These are phyloP conservation scores for Mormoops blainvillei DNA, from an alignment of 2,113 vertebrate genomes.

Conservation along the genomic window DNA sequence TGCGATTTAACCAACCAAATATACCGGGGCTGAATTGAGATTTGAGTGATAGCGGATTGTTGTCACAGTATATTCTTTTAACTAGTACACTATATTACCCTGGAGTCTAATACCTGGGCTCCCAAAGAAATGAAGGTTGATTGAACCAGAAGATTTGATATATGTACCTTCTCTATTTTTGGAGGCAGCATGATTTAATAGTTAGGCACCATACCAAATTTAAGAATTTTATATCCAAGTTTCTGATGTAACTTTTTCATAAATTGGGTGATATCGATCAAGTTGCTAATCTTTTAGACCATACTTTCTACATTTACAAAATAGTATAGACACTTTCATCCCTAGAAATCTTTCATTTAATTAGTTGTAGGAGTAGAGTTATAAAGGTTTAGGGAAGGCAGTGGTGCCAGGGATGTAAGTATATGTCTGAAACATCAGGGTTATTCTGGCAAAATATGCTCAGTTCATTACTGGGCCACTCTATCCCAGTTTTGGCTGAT, in stretches of 20 bases:
- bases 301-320: not conserved
- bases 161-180: not conserved
- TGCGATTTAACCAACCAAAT: not conserved
- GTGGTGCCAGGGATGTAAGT: not conserved
- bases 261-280: not conserved
- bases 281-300: not conserved
- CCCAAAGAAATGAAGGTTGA: not conserved
- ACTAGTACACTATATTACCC: not conserved
- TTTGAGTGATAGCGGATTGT: not conserved
- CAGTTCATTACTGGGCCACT: not conserved
- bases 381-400: not conserved
- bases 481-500: not conserved
- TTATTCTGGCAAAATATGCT: not conserved
- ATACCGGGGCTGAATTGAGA: not conserved
- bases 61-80: not conserved
- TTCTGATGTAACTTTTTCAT: not conserved
- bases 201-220: not conserved
- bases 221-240: not conserved
- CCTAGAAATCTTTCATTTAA: not conserved
- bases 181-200: not conserved
- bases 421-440: not conserved
- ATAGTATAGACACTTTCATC: not conserved
- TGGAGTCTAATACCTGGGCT: not conserved
- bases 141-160: not conserved
- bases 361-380: not conserved